Evolutionary conservation across 2,113 vertebrate genomes (phyloP).

Genomic region (Mus spicilegus): DNA sequence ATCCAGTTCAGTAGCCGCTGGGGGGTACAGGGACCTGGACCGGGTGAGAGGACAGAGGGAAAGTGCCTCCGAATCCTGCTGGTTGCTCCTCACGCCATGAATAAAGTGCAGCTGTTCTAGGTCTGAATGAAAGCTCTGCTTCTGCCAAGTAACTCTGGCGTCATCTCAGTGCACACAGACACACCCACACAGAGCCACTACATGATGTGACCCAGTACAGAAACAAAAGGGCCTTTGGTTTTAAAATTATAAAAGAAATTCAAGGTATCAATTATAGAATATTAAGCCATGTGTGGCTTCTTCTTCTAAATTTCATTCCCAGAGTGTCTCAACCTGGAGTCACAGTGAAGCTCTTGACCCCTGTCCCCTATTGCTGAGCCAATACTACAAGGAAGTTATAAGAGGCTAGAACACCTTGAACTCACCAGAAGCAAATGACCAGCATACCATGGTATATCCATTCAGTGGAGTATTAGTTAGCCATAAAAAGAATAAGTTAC

Average conservation of each 20-base stretch:
- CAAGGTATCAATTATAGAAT: not conserved
- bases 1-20: conserved; percentile 94
- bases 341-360: not conserved
- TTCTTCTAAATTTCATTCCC: too few species aligned
- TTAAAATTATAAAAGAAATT: conserved; percentile 8
- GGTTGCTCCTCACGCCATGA: fast-evolving
- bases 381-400: not conserved
- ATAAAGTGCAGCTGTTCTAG: fast-evolving
- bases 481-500: not conserved
- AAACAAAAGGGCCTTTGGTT: not conserved
- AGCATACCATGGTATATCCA: not conserved
- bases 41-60: not conserved
- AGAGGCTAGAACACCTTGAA: not conserved
- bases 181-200: not conserved
- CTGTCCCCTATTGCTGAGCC: not conserved
- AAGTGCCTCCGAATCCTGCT: fast-evolving
- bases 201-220: not conserved
- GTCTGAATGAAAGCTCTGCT: not conserved
- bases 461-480: not conserved
- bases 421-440: not conserved
- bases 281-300: not conserved
- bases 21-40: conserved; percentile 85
- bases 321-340: not conserved
- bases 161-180: not conserved
- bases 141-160: not conserved